Base-by-base conservation (phyloP, 2,797 vertebrate genomes). In the Pseudomugil gertrudae region DNA sequence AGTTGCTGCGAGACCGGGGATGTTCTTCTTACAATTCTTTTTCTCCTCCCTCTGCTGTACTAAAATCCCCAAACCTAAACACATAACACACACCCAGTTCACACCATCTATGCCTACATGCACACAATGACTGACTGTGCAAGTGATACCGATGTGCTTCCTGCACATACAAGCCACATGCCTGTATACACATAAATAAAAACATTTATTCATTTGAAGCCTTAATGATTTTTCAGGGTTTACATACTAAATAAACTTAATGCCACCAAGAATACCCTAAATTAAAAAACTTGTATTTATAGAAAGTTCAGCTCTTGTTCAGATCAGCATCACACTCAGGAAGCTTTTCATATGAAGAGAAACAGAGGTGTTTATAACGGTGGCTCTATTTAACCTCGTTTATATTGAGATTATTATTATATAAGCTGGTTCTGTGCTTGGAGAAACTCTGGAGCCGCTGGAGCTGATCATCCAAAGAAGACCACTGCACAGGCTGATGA, bases 21-120 rank as follows among this genome's bases (percentile, higher is more conserved):
- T 92, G 92, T 93, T 94, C 93, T 92, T 89, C 91, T 87, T 85
- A 92, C 90, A 90, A 90, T 92, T 93, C 89, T 89, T 90, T 88
- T 81, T 54, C 80, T 76, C 81, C 88, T 89, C 91, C 90, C 75
- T 83, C 76, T 73, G 76, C 79, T 75, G 70, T 62, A 56, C 82
- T 81, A 74, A 81, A 81, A 66, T 68, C 76, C 84, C 81, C 69
- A 72, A 82, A 79, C 75, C 83, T 78, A 84, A 84, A 91, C 78
- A 86, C 83, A 80, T 21, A 72, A 60, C 65, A 67, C 78, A 69
- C 68, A 74, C 52, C 29, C 57, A 32, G 53, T 76, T 78, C 64
- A 62, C 64, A 60, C 52, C 26, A 72, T 32, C 17, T 55, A 58
- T 69, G 73, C 45, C 57, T 33, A 60, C 55, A 35, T 75, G 57